phyloP scores from a whole-genome alignment of 2,113 vertebrate species.

The Eublepharis macularius region DNA sequence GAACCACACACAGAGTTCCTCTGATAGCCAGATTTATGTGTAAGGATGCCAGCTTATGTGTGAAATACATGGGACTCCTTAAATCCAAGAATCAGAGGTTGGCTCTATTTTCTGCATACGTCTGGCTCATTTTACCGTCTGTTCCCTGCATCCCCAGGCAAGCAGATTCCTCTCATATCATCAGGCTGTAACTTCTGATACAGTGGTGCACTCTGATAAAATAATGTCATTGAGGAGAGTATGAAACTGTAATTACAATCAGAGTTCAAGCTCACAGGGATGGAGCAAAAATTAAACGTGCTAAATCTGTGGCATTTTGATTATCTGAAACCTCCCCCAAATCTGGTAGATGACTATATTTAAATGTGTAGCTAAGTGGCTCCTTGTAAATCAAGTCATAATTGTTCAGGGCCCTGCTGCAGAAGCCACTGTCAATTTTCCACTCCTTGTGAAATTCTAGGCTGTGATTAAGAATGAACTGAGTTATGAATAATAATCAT shows the following conservation, averaged over 20 bases:
- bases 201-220: conserved; percentile 68
- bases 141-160: conserved; percentile 39
- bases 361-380: conserved; percentile 65
- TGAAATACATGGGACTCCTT: not conserved
- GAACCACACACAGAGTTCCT: not conserved
- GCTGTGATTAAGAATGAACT: conserved; percentile 70
- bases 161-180: conserved; percentile 41
- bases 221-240: conserved; percentile 71
- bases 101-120: conserved; percentile 7
- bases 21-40: not conserved
- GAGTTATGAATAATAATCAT: conserved; percentile 64
- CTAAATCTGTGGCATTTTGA: conserved; percentile 77
- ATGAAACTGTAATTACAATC: conserved; percentile 81
- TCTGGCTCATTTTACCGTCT: conserved; percentile 24
- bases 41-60: not conserved
- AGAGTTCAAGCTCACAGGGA: conserved; percentile 75
- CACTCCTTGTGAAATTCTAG: conserved; percentile 61
- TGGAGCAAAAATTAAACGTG: conserved; percentile 79
- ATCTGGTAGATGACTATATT: conserved; percentile 70
- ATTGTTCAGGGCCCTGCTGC: conserved; percentile 68
- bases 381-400: conserved; percentile 76
- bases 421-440: conserved; percentile 63
- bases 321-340: conserved; percentile 73
- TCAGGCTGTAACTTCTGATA: conserved; percentile 28
- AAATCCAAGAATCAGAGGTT: conserved; percentile 17